Evolutionary conservation across 2,797 vertebrate species (phyloP), one percentile per base, ranked within the genome.

Genomic region (Melanotaenia pygmaea): DNA sequence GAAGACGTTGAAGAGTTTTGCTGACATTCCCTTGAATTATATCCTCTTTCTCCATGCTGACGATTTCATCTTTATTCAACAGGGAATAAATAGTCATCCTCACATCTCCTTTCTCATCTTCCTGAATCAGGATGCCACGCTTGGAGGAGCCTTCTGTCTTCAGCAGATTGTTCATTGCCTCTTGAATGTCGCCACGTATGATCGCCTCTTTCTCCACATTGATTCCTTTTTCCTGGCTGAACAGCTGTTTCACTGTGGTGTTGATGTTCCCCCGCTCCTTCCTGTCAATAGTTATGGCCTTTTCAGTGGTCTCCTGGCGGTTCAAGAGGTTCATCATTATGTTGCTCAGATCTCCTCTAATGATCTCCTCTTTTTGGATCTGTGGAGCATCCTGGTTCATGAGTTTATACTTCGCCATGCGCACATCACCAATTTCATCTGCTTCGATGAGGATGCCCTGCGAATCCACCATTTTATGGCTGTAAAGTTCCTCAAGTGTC

Each of bases 51-150:
- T 94, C 91, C 70, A 86, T 57, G 78, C 70, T 86, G 1, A 83
- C 64, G 2, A 78, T 72, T 74, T 94, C 81, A 30, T 83, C 93
- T 93, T 96, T 95, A 79, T 97, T 97, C 71, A 98, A 87, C 26
- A 98, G 96, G 71, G 96, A 97, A 72, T 98, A 98, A 67, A 98
- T 95, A 1, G 97, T 98, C 97, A 98, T 96, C 83, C 94, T 96
- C 77, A 98, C 93, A 43, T 98, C 96, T 30, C 97, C 97, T 77
- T 94, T 97, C 88, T 98, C 97, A 37, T 96, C 96, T 82, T 97
- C 97, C 77, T 98, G 96, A 91, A 98, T 96, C 75, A 98, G 88
- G 89, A 98, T 97, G 54, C 97, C 97, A 77, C 83, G 94, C 89
- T 96, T 98, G 32, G 92, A 89, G 61, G 94, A 93, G 59, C 89